Base-by-base conservation (phyloP, 2,888 invertebrate species). In the Platycnemis pennipes region DNA sequence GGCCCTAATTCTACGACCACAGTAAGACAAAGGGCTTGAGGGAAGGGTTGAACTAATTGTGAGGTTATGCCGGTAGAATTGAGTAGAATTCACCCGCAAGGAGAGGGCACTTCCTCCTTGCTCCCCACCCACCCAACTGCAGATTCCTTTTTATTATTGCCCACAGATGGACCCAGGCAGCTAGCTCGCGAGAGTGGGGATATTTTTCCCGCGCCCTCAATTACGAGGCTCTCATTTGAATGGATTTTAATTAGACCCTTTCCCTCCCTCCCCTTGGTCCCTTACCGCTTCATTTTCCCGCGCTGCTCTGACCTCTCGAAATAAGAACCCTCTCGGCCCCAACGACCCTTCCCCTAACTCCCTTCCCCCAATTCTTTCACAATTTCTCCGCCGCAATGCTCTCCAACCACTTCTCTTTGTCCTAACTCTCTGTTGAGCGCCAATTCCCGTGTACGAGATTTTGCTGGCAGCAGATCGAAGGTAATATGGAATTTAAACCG, bases 201-300 rank as follows among this genome's bases (percentile, higher is more conserved):
- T 22, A 91, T 53, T 37, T 91, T 91, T 91, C 44, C 63, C 77
- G 13, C n/a, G 63, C 45, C 91, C 91, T 42, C 69, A 91, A 91
- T 91, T 91, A 91, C 42, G 91, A 44, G 11, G 56, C 37, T 37
- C 56, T 56, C 63, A 91, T 26, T 91, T n/a, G n/a, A 91, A 1
- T 63, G 91, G n/a, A 63, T 91, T 91, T 91, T 91, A 91, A 91
- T 91, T 26, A 91, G 91, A 44, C 42, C 63, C 22, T 63, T 63
- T 53, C 56, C 44, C 42, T 63, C 63, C 26, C 44, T 89, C 49
- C 3, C 22, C 37, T 63, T n/a, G n/a, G n/a, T n/a, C 49, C 49
- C 49, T 8, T 49, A 8, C 49, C 49, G 8, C 49, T 49, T 49
- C 49, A 8, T 13, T 49, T 77, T 37, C 0, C 8, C 69, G 11